Evolutionary conservation across 2,113 vertebrate genomes (phyloP), one percentile per base, ranked within the genome.

Genomic region (Nettapus auritus): DNA sequence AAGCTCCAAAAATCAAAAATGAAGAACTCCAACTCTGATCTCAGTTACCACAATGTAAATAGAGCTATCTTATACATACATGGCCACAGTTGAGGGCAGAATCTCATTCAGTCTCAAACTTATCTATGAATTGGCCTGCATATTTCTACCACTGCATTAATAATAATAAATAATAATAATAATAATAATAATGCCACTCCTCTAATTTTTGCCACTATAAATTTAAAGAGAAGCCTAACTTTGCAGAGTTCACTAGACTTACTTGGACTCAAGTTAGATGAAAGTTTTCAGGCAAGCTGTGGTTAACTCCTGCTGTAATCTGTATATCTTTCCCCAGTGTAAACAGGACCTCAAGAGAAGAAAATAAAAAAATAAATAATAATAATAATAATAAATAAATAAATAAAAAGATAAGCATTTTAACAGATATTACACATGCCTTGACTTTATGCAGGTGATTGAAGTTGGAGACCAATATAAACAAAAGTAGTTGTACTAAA

Each of bases 341-440:
- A 79, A 88, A 84, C 66, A 84, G 77, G 74, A 95, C 90, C 90
- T 96, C 25, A 50, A 89, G 70, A 79, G 50, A 76, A 96, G 46
- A 93, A 86, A 23, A 93, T 86, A 46, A 46, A 17, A 46, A 46
- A 46, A 44, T n/a, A 44, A 44, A 44, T 3, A 18, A 7, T 17
- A 44, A 15, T 17, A 18, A 44, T n/a, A n/a, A n/a, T n/a, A n/a
- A n/a, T n/a, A n/a, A n/a, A n/a, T n/a, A 46, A 20, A 46, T 20
- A 46, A 46, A 4, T 5, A 46, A 9, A 75, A 68, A 92, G 90
- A 78, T 3, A 83, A 79, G 57, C 62, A 80, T 82, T 93, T 94
- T 66, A 95, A 62, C 60, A 86, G 90, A 78, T 6, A 94, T 57
- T 40, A 57, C 19, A 13, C 20, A 19, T 34, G 13, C 60, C 82